Conservation (phyloP, 1,140 invertebrate species). For the Alviniconcha marisindica region DNA sequence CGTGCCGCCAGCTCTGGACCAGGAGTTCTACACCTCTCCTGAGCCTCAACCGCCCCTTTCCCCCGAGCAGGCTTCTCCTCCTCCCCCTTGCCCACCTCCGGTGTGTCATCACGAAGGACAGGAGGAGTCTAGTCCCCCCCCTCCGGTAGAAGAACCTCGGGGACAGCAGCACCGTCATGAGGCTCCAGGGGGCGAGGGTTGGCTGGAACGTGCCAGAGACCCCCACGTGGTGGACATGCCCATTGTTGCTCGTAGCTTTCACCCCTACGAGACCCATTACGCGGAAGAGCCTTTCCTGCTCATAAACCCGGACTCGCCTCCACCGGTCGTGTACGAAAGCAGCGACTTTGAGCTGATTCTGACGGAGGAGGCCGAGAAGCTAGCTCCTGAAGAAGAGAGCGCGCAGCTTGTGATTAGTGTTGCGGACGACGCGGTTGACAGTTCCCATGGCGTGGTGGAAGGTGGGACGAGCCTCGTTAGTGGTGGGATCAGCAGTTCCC, state of each 20-base stretch:
- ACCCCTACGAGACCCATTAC: constrained; percentile 59
- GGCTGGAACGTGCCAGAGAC: background rate
- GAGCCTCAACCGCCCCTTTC: background rate
- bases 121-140: background rate
- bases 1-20: constrained; percentile 43
- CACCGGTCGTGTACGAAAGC: constrained; percentile 51
- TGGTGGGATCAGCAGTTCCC: too few species aligned
- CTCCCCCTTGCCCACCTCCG: background rate
- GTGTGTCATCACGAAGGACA: background rate
- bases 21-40: constrained; percentile 35
- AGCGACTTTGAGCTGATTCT: constrained; percentile 35
- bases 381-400: background rate
- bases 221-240: constrained; percentile 33
- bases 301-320: constrained; percentile 51
- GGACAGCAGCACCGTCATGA: background rate
- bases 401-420: background rate
- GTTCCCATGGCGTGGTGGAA: background rate
- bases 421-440: background rate
- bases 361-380: background rate
- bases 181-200: background rate
- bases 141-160: background rate
- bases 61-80: background rate
- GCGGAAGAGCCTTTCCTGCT: constrained; percentile 60
- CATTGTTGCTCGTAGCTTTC: constrained; percentile 26
- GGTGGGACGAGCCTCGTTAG: background rate